Conservation (phyloP, 1,140 invertebrate species). For the Aleiodes sp. region DNA sequence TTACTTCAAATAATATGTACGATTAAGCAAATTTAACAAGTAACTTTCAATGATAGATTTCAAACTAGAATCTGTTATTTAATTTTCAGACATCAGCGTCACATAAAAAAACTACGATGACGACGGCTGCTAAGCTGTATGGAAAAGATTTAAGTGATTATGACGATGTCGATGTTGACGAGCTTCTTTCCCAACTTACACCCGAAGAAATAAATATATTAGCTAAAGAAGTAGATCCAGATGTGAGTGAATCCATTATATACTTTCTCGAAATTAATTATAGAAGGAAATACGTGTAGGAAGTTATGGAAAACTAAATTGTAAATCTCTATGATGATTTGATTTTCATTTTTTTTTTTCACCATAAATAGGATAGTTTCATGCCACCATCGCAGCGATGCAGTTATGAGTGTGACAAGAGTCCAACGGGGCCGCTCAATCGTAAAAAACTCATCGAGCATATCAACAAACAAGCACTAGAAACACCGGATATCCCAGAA, state of each 20-base stretch:
- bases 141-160: constrained; percentile 93
- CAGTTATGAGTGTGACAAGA: constrained; percentile 94
- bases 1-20: no score
- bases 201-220: constrained; percentile 96
- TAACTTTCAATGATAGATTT: background rate
- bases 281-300: background rate
- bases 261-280: background rate
- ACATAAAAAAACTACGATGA: constrained; percentile 87
- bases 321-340: background rate
- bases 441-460: constrained; percentile 97
- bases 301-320: background rate
- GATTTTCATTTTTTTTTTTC: no score
- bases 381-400: constrained; percentile 95
- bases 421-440: constrained; percentile 93
- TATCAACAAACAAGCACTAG: constrained; percentile 96
- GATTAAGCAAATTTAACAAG: constrained; percentile 2
- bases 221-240: constrained; percentile 98
- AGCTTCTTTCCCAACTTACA: constrained; percentile 91
- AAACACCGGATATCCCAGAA: constrained; percentile 97
- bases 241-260: constrained; percentile 80
- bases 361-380: constrained; percentile 93
- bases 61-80: background rate
- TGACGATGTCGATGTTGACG: constrained; percentile 96
- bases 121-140: constrained; percentile 88
- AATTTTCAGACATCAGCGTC: constrained; percentile 83